These are phyloP conservation scores for Echiichthys vipera DNA, from an alignment of 2,797 vertebrate species.

Conservation along the genomic window DNA sequence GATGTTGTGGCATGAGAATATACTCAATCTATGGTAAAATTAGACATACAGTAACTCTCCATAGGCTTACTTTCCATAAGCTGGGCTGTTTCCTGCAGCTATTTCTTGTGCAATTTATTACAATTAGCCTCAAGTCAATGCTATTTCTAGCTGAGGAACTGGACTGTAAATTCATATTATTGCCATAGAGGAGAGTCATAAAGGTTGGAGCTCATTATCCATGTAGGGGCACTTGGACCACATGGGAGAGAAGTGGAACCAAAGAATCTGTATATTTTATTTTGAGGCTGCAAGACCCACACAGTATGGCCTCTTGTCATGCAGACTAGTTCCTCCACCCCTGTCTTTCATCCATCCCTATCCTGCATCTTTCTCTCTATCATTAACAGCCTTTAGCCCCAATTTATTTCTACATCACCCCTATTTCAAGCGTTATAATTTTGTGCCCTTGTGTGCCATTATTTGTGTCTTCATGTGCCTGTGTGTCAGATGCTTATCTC, in stretches of 20 bases:
- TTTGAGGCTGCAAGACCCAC: constrained; percentile 14
- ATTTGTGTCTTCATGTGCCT: constrained; percentile 36
- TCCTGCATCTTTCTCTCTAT: constrained; percentile 1
- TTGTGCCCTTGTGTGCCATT: constrained; percentile 6
- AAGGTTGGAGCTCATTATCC: constrained; percentile 57
- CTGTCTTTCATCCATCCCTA: not conserved
- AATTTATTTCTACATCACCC: constrained; percentile 44
- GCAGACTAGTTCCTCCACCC: constrained; percentile 13
- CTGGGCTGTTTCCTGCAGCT: constrained; percentile 25
- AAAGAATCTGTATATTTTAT: constrained; percentile 40
- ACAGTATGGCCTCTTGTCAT: constrained; percentile 21
- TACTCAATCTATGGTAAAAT: constrained; percentile 25
- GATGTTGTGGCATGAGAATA: constrained; percentile 46
- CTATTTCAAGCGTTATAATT: constrained; percentile 28
- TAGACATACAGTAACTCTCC: not conserved
- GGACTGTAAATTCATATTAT: constrained; percentile 64
- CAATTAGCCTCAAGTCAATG: constrained; percentile 58
- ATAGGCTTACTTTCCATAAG: constrained; percentile 31
- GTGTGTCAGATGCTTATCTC: constrained; percentile 63
- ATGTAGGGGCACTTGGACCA: constrained; percentile 38
- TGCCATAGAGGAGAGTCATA: constrained; percentile 49
- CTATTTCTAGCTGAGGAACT: constrained; percentile 51
- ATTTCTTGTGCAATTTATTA: constrained; percentile 51
- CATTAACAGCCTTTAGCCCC: constrained; percentile 13
- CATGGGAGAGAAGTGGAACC: constrained; percentile 40